These are phyloP conservation scores for Gnatocerus cornutus DNA, from an alignment of 2,888 invertebrate genomes.

Conservation along the genomic window DNA sequence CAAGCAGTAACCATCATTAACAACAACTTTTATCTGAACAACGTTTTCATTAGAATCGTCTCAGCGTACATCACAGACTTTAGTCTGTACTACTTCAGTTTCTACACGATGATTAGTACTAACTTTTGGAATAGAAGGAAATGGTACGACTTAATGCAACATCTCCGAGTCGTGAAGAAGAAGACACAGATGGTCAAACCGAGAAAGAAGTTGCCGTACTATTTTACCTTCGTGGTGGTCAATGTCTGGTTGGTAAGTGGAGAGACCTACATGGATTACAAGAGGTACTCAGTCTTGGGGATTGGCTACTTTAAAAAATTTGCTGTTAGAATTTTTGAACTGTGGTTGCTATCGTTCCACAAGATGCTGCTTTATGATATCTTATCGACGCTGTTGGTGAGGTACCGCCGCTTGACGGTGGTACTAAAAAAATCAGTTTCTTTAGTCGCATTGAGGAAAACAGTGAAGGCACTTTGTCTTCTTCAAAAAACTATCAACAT, in stretches of 20 bases:
- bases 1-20: constrained; percentile 2
- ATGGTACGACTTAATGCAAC: too few relatives aligned
- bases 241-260: neutral
- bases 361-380: neutral
- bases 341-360: neutral
- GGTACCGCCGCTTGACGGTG: neutral
- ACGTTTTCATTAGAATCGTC: neutral
- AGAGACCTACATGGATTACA: neutral
- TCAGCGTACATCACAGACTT: constrained; percentile 1
- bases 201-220: too few relatives aligned
- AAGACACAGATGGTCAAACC: neutral
- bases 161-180: too few relatives aligned
- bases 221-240: too few relatives aligned
- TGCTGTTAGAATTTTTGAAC: neutral
- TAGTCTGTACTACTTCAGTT: neutral
- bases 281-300: neutral
- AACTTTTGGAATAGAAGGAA: too few relatives aligned
- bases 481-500: too few relatives aligned
- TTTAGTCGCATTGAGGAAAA: too few relatives aligned
- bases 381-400: neutral
- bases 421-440: neutral
- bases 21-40: constrained; percentile 12
- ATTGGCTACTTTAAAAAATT: neutral
- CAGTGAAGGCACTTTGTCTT: too few relatives aligned
- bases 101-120: neutral